Evolutionary conservation across 2,797 vertebrate species (phyloP), one percentile per base, ranked within the genome.

Genomic region (Vultur gryphus): DNA sequence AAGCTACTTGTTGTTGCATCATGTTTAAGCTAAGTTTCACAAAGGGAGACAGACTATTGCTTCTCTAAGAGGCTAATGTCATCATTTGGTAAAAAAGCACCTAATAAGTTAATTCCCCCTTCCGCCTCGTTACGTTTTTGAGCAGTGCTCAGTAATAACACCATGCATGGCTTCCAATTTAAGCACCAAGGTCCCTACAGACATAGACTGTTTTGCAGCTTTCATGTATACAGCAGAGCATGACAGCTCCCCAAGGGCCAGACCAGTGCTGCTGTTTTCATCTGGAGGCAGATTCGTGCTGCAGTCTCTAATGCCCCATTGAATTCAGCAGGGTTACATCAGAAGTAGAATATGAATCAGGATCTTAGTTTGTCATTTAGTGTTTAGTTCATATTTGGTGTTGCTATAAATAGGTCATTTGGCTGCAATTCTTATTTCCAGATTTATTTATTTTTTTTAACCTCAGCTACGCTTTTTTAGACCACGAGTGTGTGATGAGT

Each of bases 371-470:
- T 82, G 58, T 71, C n/a, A 8, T 87, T 70, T 75, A 6, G 17
- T 0, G 3, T 85, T 87, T 73, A 73, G 87, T 57, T 95, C 59
- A 13, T 89, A 91, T 94, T 90, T 91, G 85, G 83, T 54, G 16
- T 41, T 70, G 35, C 55, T 96, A 95, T 95, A 96, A 94, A 95
- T 95, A 91, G 70, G 37, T 55, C n/a, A 49, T 64, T 91, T 66
- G 85, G 58, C 89, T 52, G 35, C 9, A 18, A 33, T 52, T 87
- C 51, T 76, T 41, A 76, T 82, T 94, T 72, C 59, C 54, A 89
- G 66, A 62, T 55, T 55, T 58, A 4, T 37, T 88, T 61, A 10
- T 46, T 75, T 75, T 88, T 87, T 95, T 86, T 59, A 87, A 79
- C 70, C 51, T 57, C 65, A 59, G 43, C 55, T 66, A 55, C 0